Evolutionary conservation across 2,113 vertebrate genomes (phyloP).

Genomic region (Aptenodytes forsteri): DNA sequence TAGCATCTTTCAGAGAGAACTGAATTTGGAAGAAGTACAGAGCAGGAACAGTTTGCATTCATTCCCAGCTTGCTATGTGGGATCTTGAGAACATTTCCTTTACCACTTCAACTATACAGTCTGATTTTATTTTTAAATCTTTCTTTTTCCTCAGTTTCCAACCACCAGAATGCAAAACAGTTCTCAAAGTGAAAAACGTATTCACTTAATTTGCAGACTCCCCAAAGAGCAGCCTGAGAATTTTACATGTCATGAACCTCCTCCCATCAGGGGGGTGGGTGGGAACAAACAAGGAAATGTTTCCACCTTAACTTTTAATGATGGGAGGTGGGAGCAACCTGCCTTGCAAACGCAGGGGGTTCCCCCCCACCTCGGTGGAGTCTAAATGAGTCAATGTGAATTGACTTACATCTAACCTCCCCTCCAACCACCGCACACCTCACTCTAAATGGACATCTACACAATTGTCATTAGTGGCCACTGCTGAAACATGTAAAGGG

Average conservation of each 20-base stretch:
- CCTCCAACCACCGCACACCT: not conserved
- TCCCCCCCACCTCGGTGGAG: not conserved
- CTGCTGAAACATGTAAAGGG: accelerated
- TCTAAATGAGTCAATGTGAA: not conserved
- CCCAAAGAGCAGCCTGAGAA: not conserved
- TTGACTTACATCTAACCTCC: too few relatives aligned
- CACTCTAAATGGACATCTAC: not conserved
- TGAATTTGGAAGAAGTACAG: not conserved
- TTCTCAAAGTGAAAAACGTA: not conserved
- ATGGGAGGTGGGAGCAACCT: not conserved
- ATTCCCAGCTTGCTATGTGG: slow-evolving; percentile 43
- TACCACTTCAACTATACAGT: not conserved
- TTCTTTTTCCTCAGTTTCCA: not conserved
- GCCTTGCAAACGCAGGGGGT: not conserved
- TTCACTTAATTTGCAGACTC: not conserved
- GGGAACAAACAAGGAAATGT: not conserved
- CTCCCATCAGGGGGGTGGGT: not conserved
- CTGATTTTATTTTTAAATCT: slow-evolving; percentile 55
- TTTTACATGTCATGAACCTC: not conserved
- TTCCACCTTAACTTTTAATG: not conserved
- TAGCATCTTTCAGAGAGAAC: not conserved
- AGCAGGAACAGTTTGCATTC: slow-evolving; percentile 44
- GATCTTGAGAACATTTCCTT: slow-evolving; percentile 52
- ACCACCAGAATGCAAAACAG: not conserved
- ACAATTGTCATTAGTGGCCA: not conserved